A percentile compares a stretch with the other conserved stretches of the same genome.
phyloP scores from a whole-genome alignment of 2,888 invertebrate species.

The Cephalotes varians region DNA sequence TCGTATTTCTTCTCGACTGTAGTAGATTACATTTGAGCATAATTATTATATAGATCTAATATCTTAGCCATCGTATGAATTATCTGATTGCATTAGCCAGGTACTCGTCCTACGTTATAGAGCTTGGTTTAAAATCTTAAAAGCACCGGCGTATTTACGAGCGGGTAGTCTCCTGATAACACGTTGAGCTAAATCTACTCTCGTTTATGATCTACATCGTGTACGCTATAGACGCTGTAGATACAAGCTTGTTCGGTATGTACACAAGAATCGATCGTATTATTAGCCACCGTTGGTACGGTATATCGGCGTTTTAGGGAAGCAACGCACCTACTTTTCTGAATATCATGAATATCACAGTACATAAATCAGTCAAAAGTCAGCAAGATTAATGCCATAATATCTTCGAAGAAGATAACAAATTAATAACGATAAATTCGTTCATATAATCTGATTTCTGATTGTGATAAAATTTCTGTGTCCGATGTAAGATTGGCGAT shows the following conservation, averaged over 20 bases:
- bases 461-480: not conserved
- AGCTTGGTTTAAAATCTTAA: constrained; percentile 47
- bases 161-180: constrained; percentile 31
- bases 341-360: constrained; percentile 35
- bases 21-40: constrained; percentile 28
- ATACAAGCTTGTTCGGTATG: constrained; percentile 23
- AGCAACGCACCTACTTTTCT: constrained; percentile 22
- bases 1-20: not conserved
- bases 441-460: not conserved
- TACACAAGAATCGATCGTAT: constrained; percentile 36
- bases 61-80: constrained; percentile 33
- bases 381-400: constrained; percentile 23
- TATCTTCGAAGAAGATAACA: not conserved
- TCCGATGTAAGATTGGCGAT: not conserved
- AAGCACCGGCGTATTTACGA: constrained; percentile 38
- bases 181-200: constrained; percentile 38
- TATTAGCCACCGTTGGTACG: constrained; percentile 13
- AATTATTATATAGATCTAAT: constrained; percentile 33
- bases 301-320: constrained; percentile 13
- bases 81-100: constrained; percentile 49
- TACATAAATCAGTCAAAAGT: constrained; percentile 32
- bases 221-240: not conserved
- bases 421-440: not conserved
- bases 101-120: constrained; percentile 24
- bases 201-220: constrained; percentile 36